Conservation (phyloP, 2,113 vertebrate genomes). For the Macaca nemestrina region DNA sequence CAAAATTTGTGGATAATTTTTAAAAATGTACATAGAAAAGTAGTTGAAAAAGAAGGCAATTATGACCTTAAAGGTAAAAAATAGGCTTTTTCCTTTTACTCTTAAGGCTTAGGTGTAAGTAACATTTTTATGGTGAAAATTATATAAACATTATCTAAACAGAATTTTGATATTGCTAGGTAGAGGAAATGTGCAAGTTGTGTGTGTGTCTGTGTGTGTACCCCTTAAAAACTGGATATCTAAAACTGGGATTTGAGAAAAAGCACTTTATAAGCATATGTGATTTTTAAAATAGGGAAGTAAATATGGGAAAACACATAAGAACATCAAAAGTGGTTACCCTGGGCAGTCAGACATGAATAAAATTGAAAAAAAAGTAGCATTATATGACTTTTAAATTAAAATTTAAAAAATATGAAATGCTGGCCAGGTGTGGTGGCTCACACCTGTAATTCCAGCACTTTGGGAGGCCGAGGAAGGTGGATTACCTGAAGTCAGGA, state of each 20-base stretch:
- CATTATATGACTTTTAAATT: background rate
- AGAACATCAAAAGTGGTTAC: background rate
- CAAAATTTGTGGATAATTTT: background rate
- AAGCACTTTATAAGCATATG: background rate
- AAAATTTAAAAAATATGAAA: background rate
- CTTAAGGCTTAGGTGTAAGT: background rate
- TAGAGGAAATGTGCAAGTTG: background rate
- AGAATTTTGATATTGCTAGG: background rate
- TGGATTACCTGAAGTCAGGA: no score
- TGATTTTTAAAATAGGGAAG: background rate
- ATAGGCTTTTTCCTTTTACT: background rate
- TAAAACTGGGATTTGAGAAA: constrained; percentile 13
- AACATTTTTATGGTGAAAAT: background rate
- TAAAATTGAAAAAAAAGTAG: background rate
- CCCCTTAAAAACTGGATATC: background rate
- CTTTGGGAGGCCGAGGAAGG: no score
- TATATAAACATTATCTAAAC: background rate
- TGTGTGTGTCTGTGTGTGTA: background rate
- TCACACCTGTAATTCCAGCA: no score
- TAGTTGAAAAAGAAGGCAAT: background rate
- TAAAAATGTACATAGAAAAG: background rate
- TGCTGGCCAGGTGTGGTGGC: no score
- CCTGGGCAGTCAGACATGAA: background rate
- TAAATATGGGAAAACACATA: background rate
- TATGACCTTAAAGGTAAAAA: background rate